phyloP scores from a whole-genome alignment of 2,888 invertebrate species.

The Automeris io region DNA sequence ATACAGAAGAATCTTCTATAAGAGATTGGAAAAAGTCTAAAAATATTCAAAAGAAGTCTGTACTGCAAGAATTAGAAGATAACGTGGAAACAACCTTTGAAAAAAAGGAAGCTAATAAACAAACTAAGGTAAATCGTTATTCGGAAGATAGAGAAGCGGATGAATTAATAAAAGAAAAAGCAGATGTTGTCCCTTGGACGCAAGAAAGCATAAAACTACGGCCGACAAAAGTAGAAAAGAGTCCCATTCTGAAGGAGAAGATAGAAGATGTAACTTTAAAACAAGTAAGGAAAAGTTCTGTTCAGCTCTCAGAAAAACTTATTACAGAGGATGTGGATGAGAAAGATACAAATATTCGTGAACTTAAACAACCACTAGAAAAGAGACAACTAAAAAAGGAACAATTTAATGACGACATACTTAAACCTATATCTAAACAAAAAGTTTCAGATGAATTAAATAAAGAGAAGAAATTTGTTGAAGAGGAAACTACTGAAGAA shows the following conservation, averaged over 20 bases:
- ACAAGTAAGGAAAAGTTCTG: slow-evolving; percentile 51
- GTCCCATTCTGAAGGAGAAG: slow-evolving; percentile 72
- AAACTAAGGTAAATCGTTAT: slow-evolving; percentile 21
- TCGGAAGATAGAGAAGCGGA: slow-evolving; percentile 23
- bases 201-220: slow-evolving; percentile 79
- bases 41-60: slow-evolving; percentile 1
- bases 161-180: slow-evolving; percentile 29
- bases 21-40: slow-evolving; percentile 18
- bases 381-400: no score
- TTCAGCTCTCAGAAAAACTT: slow-evolving; percentile 46
- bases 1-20: slow-evolving; percentile 12
- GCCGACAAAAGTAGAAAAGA: slow-evolving; percentile 77
- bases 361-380: background rate
- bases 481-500: slow-evolving; percentile 28
- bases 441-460: slow-evolving; percentile 32
- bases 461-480: slow-evolving; percentile 17
- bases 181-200: slow-evolving; percentile 73
- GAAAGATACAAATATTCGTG: slow-evolving; percentile 4
- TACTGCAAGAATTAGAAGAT: slow-evolving; percentile 12
- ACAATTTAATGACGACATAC: no score
- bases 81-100: slow-evolving; percentile 13
- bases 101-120: slow-evolving; percentile 9
- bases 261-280: slow-evolving; percentile 60
- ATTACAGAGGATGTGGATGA: slow-evolving; percentile 57
- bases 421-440: no score